phyloP scores from a whole-genome alignment of 2,797 vertebrate genomes.

The Microctenopoma steveboyesi region DNA sequence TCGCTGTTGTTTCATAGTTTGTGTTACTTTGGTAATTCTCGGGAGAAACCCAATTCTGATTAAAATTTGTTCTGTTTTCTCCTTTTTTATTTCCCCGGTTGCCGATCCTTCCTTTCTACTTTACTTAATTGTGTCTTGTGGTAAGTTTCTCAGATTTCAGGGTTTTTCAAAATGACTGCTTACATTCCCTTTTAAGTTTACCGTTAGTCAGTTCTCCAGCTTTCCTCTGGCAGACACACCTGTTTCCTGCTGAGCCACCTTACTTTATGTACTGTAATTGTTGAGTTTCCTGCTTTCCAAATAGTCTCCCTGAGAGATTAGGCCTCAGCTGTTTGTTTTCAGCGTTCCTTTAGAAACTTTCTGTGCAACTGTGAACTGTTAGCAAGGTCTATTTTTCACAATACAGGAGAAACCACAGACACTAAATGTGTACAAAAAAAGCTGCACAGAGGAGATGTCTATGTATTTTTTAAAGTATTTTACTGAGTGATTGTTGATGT shows the following conservation, averaged over 20 bases:
- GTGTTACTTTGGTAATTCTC: conserved; percentile 79
- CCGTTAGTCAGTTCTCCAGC: too few relatives aligned
- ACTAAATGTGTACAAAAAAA: not conserved
- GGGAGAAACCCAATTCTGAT: conserved; percentile 90
- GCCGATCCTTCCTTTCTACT: conserved; percentile 97
- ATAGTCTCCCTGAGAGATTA: too few relatives aligned
- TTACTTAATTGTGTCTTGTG: conserved; percentile 99
- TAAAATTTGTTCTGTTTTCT: conserved; percentile 99
- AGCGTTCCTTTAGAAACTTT: not conserved
- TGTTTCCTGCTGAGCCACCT: not conserved
- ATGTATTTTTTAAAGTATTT: too few relatives aligned
- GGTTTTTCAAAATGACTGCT: conserved; percentile 78
- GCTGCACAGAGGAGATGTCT: not conserved
- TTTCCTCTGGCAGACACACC: not conserved
- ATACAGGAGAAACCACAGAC: not conserved
- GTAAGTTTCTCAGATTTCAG: conserved; percentile 95
- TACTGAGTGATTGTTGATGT: not conserved
- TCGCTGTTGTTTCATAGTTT: conserved; percentile 75
- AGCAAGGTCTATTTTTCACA: conserved; percentile 2
- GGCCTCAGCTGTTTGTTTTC: not conserved
- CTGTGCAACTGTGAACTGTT: not conserved
- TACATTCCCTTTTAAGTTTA: conserved; percentile 46
- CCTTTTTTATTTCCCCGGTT: conserved; percentile 94
- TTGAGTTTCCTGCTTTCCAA: not conserved
- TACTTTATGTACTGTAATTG: not conserved